Base-by-base conservation (phyloP, 2,888 invertebrate genomes). In the Synanthedon vespiformis region DNA sequence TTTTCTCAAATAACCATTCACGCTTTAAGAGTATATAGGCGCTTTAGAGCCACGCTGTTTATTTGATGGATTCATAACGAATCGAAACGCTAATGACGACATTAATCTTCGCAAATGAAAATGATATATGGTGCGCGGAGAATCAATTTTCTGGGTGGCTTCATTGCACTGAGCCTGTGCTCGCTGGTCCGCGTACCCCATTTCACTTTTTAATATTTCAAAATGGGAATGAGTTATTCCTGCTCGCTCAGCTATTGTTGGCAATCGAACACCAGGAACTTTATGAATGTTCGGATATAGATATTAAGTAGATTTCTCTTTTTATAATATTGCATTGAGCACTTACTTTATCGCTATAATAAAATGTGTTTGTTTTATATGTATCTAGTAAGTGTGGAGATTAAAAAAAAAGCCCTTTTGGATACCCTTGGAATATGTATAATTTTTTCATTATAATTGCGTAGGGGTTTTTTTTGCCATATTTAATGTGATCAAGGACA, bases 101-200 rank as follows among this genome's bases (percentile, higher is more conserved):
- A 63, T 71, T 68, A 64, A 68, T 70, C 67, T 64, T 63, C 58
- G 59, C 64, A 72, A 77, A 75, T 75, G 72, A 70, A 76, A 77
- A 74, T 77, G 72, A 77, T 77, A 76, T 72, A 68, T 70, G 73
- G 61, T 66, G 64, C 70, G 64, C 70, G 67, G 74, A 69, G 74
- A 80, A 82, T 77, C 80, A 80, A 83, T 83, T 83, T 80, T 70
- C 73, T 73, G 70, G 65, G 61, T 58, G 69, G 64, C 67, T 75
- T 66, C 72, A 67, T 70, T 69, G 67, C 70, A 70, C 71, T 67
- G 74, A 68, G 34, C 4, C 14, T 14, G 65, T 61, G 66, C 67
- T 68, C 69, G 64, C 53, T 61, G 61, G 65, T 53, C 63, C 61
- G 59, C 62, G 63, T 67, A 69, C 64, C 67, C 67, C 67, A 68